Percentiles rank a stretch among this genome's conserved stretches.
Evolutionary conservation across 2,113 vertebrate genomes (phyloP).

Genomic region (Falco punctatus): DNA sequence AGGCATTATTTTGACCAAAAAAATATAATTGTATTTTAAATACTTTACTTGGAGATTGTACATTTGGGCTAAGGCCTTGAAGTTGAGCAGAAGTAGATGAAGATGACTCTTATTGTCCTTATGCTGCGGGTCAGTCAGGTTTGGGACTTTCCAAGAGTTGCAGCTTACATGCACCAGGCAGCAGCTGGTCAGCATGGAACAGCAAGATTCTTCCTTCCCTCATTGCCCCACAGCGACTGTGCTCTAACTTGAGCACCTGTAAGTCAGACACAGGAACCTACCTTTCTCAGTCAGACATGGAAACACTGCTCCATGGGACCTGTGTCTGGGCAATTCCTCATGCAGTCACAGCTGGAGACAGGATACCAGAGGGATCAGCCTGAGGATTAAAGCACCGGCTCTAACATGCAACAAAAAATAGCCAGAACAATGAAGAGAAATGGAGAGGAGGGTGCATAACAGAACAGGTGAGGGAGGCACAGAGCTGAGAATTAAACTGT

Average conservation of each 20-base stretch:
- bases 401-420: not conserved
- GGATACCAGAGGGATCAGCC: not conserved
- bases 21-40: not conserved
- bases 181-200: not conserved
- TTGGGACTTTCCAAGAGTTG: not conserved
- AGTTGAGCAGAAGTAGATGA: not conserved
- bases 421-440: not conserved
- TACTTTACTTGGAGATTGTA: not conserved
- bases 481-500: not conserved
- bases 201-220: not conserved
- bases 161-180: not conserved
- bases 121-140: not conserved
- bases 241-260: not conserved
- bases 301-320: not conserved
- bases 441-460: fast-evolving
- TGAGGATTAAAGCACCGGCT: not conserved
- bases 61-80: not conserved
- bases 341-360: fast-evolving
- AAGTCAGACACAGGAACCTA: not conserved
- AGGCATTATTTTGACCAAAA: not conserved
- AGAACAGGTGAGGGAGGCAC: not conserved
- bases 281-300: too few relatives aligned
- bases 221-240: not conserved
- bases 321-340: not conserved
- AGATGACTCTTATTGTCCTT: not conserved